Conservation (phyloP, 2,113 vertebrate species). For the Cavia aperea region DNA sequence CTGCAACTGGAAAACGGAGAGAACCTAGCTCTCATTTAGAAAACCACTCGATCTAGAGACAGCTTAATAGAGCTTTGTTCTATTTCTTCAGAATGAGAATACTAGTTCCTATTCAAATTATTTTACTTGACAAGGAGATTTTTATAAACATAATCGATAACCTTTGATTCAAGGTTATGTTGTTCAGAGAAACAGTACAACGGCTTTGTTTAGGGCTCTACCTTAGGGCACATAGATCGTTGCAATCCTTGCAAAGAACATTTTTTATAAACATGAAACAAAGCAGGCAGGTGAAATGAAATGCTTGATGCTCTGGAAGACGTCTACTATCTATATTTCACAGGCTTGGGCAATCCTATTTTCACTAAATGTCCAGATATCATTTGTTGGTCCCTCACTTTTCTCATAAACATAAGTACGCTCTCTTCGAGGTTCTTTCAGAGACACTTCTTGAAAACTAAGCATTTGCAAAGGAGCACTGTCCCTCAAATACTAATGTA, state of each 20-base stretch:
- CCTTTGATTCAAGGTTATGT: neutral
- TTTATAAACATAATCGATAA: neutral
- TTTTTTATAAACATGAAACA: neutral
- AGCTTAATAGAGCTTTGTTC: neutral
- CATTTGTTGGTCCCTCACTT: neutral
- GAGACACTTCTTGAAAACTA: constrained; percentile 15
- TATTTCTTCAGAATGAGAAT: neutral
- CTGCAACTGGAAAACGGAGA: neutral
- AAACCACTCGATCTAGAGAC: neutral
- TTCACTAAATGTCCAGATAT: neutral
- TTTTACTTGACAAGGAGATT: neutral
- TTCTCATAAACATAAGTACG: constrained; percentile 16
- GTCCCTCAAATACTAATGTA: neutral
- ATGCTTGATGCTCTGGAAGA: neutral
- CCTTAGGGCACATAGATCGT: neutral
- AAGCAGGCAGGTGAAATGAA: neutral
- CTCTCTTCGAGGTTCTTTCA: constrained; percentile 5
- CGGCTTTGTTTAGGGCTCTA: neutral
- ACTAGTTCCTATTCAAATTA: neutral
- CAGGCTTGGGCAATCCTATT: neutral
- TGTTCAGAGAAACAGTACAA: neutral
- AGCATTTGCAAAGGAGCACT: constrained; percentile 32
- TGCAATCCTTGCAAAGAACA: neutral
- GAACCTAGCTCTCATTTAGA: neutral
- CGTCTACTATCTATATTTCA: neutral